Base-by-base conservation (phyloP, 2,113 vertebrate genomes). In the Platysternon megacephalum region DNA sequence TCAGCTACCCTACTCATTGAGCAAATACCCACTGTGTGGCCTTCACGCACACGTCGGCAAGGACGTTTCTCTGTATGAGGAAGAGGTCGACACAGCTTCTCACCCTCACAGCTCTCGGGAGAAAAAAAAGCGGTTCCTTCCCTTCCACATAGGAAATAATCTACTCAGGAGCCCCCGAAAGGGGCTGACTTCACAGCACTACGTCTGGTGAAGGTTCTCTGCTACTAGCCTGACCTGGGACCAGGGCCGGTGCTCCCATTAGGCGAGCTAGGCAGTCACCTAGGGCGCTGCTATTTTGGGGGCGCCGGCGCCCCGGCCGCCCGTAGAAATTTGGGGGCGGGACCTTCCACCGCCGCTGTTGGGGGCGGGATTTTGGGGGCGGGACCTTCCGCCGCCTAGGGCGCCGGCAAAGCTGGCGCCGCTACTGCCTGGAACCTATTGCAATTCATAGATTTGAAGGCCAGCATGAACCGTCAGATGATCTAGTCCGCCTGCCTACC, bases 401-500 rank as follows among this genome's bases (percentile, higher is more conserved):
- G n/a, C n/a, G n/a, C n/a, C n/a, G n/a, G n/a, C n/a, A n/a, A n/a
- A n/a, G n/a, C n/a, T n/a, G n/a, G n/a, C n/a, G n/a, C n/a, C n/a
- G n/a, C n/a, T n/a, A n/a, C n/a, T n/a, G n/a, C n/a, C n/a, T 14
- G 11, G 74, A 22, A 12, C 3, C 65, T 61, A 26, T 6, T 58
- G 51, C 35, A 26, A 13, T 8, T 4, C 46, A 21, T 42, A 82
- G 79, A 8, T 84, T 91, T 84, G 21, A 52, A 39, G 17, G 16
- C 58, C 87, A 85, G 72, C 81, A 21, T 21, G 29, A 26, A 4
- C 12, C 2, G 17, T 44, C 24, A 53, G 58, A 52, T 10, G 29
- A 28, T 81, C 8, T 26, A 6, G 0, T 4, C 14, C 22, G 56
- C 17, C 51, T 21, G 9, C 17, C 8, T 21, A 32, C 26, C 39